These are phyloP conservation scores for Hermaeophaga mercurialis DNA, from an alignment of 2,888 invertebrate species.

Conservation along the genomic window DNA sequence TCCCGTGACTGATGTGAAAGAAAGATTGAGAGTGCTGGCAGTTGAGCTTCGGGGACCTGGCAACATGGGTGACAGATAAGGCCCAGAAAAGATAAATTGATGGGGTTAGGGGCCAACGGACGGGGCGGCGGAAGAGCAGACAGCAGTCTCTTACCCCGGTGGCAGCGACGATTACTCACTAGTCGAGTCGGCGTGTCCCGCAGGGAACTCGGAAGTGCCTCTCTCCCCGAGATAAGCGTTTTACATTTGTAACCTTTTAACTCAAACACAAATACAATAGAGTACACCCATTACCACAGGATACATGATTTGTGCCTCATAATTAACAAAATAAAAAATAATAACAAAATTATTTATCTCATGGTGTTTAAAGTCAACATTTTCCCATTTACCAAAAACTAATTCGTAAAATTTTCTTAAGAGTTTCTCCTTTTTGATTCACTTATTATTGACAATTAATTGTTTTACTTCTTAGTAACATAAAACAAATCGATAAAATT, in stretches of 20 bases:
- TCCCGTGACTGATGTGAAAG: slow-evolving; percentile 37
- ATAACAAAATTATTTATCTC: too few species aligned
- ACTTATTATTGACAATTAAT: too few species aligned
- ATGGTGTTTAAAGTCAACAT: too few species aligned
- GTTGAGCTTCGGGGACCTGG: slow-evolving; percentile 31
- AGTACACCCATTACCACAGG: too few species aligned
- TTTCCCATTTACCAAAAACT: too few species aligned
- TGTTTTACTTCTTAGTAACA: too few species aligned
- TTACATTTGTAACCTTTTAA: slow-evolving; percentile 56
- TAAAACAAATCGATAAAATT: too few species aligned
- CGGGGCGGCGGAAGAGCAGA: slow-evolving; percentile 56
- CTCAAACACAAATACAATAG: slow-evolving; percentile 19
- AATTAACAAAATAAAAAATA: too few species aligned
- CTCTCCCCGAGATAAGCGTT: slow-evolving; percentile 56
- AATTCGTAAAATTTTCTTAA: too few species aligned
- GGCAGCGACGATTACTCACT: slow-evolving; percentile 56
- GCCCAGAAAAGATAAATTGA: slow-evolving; percentile 54
- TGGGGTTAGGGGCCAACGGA: slow-evolving; percentile 56
- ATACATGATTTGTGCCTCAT: too few species aligned
- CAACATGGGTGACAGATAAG: slow-evolving; percentile 43
- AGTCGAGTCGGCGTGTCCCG: slow-evolving; percentile 44
- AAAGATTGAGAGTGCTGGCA: slow-evolving; percentile 35
- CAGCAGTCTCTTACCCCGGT: slow-evolving; percentile 57
- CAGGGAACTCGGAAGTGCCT: slow-evolving; percentile 53
- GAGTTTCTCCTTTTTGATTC: too few species aligned